Conservation (phyloP, 1,140 invertebrate genomes). For the Drosophila bocqueti region DNA sequence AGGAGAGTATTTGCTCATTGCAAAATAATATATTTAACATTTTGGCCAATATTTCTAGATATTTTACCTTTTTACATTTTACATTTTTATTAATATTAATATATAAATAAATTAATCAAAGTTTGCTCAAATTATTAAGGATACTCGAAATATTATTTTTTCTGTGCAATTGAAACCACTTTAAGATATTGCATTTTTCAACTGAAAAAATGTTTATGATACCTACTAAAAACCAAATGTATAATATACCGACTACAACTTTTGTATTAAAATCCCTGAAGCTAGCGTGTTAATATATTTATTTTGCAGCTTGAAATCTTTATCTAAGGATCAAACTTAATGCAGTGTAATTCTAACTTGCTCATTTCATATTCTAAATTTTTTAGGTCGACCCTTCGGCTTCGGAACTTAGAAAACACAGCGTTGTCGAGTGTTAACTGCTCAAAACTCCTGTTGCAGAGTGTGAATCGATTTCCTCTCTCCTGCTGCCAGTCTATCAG, state of each 20-base stretch:
- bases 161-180: too few species aligned
- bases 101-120: too few species aligned
- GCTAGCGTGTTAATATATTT: not conserved
- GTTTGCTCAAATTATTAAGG: too few species aligned
- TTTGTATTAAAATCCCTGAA: not conserved
- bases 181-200: too few species aligned
- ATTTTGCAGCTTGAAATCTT: not conserved
- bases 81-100: too few species aligned
- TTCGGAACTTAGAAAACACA: not conserved
- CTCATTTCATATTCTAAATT: not conserved
- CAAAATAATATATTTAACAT: not conserved
- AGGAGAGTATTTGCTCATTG: not conserved
- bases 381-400: not conserved
- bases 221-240: too few species aligned
- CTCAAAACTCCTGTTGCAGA: constrained; percentile 16
- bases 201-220: too few species aligned
- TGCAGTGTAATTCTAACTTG: too few species aligned
- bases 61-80: too few species aligned
- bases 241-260: too few species aligned
- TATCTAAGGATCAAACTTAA: not conserved
- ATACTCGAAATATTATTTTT: too few species aligned
- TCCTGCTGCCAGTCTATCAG: constrained; percentile 10
- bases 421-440: not conserved
- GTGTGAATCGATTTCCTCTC: constrained; percentile 14
- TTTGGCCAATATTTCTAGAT: too few species aligned